Evolutionary conservation across 2,113 vertebrate species (phyloP).

Genomic region (Vimba vimba): DNA sequence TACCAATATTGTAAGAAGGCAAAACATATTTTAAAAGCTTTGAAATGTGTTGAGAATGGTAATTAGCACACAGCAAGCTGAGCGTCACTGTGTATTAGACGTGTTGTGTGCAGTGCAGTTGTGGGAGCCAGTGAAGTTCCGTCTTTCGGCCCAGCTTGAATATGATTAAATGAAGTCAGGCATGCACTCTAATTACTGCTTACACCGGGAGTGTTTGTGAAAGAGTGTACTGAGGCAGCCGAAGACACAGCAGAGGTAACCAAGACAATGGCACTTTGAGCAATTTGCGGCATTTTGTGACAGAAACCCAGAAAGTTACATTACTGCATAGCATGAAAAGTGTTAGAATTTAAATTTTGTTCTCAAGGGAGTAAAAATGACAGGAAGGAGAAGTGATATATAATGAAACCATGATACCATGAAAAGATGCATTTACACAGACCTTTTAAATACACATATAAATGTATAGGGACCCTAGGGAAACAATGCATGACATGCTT

Average conservation of each 20-base stretch:
- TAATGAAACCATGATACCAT: background rate
- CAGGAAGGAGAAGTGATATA: background rate
- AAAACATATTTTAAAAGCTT: background rate
- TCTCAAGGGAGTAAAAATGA: background rate
- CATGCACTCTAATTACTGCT: constrained; percentile 80
- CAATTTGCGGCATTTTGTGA: constrained; percentile 64
- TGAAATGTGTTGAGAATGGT: constrained; percentile 62
- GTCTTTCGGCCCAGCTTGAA: constrained; percentile 75
- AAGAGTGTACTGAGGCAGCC: constrained; percentile 65
- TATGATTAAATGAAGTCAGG: constrained; percentile 78
- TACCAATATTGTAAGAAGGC: background rate
- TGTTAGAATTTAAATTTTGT: constrained; percentile 51
- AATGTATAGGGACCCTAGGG: background rate
- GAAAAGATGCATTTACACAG: background rate
- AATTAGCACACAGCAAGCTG: constrained; percentile 71
- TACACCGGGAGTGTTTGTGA: constrained; percentile 74
- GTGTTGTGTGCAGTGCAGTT: constrained; percentile 67
- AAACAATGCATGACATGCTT: background rate
- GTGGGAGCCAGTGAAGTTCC: constrained; percentile 62
- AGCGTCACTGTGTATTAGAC: constrained; percentile 70
- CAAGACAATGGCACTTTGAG: constrained; percentile 52
- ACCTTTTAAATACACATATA: constrained; percentile 1
- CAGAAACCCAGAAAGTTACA: constrained; percentile 59
- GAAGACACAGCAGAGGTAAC: constrained; percentile 68
- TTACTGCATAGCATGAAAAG: constrained; percentile 61